Conservation (phyloP, 2,797 vertebrate genomes). For the Enteromius viviparus region DNA sequence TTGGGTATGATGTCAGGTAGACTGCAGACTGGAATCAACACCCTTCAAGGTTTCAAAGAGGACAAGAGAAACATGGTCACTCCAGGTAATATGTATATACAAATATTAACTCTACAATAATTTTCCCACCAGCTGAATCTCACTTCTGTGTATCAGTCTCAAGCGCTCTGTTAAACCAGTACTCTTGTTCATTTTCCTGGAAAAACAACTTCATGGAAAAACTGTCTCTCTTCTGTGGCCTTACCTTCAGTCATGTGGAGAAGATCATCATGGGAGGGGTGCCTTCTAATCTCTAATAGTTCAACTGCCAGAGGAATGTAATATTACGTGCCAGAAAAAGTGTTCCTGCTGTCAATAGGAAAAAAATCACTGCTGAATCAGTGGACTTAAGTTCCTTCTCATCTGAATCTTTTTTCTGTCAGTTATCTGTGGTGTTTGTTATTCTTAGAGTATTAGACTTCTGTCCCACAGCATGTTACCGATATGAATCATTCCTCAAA, state of each 20-base stretch:
- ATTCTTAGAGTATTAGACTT: background rate
- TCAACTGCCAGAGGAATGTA: slow-evolving; percentile 11
- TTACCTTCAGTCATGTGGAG: slow-evolving; percentile 16
- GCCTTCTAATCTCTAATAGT: slow-evolving; percentile 4
- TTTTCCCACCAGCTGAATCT: background rate
- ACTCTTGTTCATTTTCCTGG: background rate
- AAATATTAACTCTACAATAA: background rate
- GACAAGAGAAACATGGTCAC: slow-evolving; percentile 95
- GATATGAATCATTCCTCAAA: background rate
- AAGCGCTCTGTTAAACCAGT: background rate
- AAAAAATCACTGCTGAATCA: background rate
- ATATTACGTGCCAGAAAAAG: slow-evolving; percentile 7
- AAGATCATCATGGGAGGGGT: slow-evolving; percentile 25
- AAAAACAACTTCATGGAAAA: background rate
- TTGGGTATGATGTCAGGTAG: slow-evolving; percentile 91
- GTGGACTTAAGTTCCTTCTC: background rate
- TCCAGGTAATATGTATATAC: slow-evolving; percentile 79
- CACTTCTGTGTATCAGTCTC: background rate
- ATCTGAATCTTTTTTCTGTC: background rate
- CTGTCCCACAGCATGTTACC: background rate
- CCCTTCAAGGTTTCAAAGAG: slow-evolving; percentile 94
- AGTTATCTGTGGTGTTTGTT: background rate
- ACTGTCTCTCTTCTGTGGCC: background rate
- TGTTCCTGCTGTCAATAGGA: background rate
- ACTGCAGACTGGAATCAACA: slow-evolving; percentile 92